Conservation (phyloP, 1,140 invertebrate species). For the Pinna nobilis region DNA sequence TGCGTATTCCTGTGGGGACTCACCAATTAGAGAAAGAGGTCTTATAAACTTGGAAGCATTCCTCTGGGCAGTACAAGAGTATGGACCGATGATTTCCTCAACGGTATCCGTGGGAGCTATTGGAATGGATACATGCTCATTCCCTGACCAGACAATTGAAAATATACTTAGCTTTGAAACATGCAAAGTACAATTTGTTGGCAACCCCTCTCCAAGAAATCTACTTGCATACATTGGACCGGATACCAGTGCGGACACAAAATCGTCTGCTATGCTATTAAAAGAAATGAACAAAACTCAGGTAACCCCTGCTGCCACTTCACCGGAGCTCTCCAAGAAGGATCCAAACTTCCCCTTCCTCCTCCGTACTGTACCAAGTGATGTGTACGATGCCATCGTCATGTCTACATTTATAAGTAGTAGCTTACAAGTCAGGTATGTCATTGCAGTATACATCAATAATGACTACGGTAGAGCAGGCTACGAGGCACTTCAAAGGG, state of each 20-base stretch:
- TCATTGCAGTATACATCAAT: constrained; percentile 50
- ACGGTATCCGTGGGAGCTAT: constrained; percentile 55
- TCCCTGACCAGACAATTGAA: constrained; percentile 52
- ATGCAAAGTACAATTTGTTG: constrained; percentile 46
- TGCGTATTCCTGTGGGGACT: constrained; percentile 44
- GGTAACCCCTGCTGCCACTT: constrained; percentile 52
- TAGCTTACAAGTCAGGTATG: constrained; percentile 37
- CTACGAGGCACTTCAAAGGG: constrained; percentile 47
- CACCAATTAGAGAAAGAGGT: constrained; percentile 36
- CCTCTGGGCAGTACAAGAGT: constrained; percentile 62
- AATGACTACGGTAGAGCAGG: constrained; percentile 49
- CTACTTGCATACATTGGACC: constrained; percentile 58
- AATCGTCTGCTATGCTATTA: constrained; percentile 41
- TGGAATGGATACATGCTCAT: constrained; percentile 60
- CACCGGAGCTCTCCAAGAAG: constrained; percentile 34
- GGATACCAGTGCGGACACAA: constrained; percentile 44
- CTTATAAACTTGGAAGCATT: constrained; percentile 64
- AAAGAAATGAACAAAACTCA: constrained; percentile 53
- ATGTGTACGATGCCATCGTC: constrained; percentile 32
- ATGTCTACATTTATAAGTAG: constrained; percentile 40
- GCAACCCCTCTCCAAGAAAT: constrained; percentile 43
- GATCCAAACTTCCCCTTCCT: constrained; percentile 48
- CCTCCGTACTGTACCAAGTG: constrained; percentile 55
- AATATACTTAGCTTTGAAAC: constrained; percentile 59
- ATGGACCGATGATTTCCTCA: constrained; percentile 2